Evolutionary conservation across 1,140 invertebrate genomes (phyloP), one percentile per base, ranked within the genome.

Genomic region (Rhopalosiphum padi): DNA sequence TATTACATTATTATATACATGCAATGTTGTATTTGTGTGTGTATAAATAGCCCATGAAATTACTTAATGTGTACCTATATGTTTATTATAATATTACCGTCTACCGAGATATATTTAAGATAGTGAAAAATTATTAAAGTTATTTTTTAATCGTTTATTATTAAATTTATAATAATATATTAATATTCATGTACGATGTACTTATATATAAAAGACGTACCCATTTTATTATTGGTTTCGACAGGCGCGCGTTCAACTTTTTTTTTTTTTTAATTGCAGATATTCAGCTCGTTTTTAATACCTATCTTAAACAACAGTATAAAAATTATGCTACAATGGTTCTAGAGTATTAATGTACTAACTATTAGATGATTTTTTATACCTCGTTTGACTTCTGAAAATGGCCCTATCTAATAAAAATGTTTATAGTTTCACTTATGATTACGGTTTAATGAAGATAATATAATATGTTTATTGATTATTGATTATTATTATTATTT

Each of bases 61-160:
- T 77, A 77, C 60, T 77, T 77, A 77, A 77, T n/a, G 60, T 77
- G n/a, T n/a, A 77, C 60, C n/a, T n/a, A 77, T 77, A 15, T 77
- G 60, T 35, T 77, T 77, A n/a, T 77, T 68, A 68, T 68, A 68
- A 46, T 1, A 46, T 68, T 77, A 77, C n/a, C n/a, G n/a, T n/a
- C n/a, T n/a, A n/a, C 15, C 11, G n/a, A n/a, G 60, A 77, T 77
- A 77, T n/a, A 77, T n/a, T 77, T 77, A n/a, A 15, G 60, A 77
- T 77, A 30, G 25, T 60, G n/a, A 77, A 77, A 77, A n/a, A 77
- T 18, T 21, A 77, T 77, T n/a, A 21, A 77, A 77, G 60, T n/a
- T 77, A 15, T n/a, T n/a, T 68, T 77, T 77, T n/a, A 77, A 77
- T 77, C 30, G 15, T 77, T 77, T 21, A 77, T 77, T 77, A 77